phyloP scores from a whole-genome alignment of 2,888 invertebrate species.

The Fragum sueziense region DNA sequence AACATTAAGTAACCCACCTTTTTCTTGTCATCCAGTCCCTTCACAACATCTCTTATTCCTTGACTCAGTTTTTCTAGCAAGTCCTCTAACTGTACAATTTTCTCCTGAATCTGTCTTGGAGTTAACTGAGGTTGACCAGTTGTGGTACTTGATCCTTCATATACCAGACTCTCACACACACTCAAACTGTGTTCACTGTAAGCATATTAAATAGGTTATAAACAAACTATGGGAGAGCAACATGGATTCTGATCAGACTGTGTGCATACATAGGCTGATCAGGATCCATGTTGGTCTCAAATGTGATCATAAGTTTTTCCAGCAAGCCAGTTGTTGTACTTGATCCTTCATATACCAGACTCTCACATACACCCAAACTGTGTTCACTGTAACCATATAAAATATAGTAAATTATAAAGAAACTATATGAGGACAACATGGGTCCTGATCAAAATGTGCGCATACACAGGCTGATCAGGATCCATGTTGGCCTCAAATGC shows the following conservation, averaged over 20 bases:
- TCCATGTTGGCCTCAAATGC: too few relatives aligned
- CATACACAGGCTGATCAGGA: too few relatives aligned
- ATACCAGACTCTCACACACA: slow-evolving; percentile 68
- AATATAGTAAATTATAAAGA: too few relatives aligned
- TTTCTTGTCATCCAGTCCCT: slow-evolving; percentile 74
- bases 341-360: neutral
- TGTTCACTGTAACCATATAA: neutral
- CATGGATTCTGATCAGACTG: too few relatives aligned
- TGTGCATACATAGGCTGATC: too few relatives aligned
- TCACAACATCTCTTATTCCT: slow-evolving; percentile 70
- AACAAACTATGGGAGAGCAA: too few relatives aligned
- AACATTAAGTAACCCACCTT: slow-evolving; percentile 71
- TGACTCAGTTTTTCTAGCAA: slow-evolving; percentile 72
- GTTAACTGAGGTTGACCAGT: slow-evolving; percentile 73
- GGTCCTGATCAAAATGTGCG: too few relatives aligned
- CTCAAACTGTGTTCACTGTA: slow-evolving; percentile 66
- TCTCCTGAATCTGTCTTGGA: slow-evolving; percentile 70
- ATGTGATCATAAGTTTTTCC: neutral
- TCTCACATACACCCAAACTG: neutral
- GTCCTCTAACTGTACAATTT: slow-evolving; percentile 68
- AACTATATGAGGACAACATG: too few relatives aligned
- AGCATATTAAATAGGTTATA: too few relatives aligned
- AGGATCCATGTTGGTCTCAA: too few relatives aligned
- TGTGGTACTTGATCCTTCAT: slow-evolving; percentile 72
- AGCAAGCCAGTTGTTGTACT: neutral